Evolutionary conservation across 2,888 invertebrate species (phyloP).

Genomic region (Drosophila ezoana): DNA sequence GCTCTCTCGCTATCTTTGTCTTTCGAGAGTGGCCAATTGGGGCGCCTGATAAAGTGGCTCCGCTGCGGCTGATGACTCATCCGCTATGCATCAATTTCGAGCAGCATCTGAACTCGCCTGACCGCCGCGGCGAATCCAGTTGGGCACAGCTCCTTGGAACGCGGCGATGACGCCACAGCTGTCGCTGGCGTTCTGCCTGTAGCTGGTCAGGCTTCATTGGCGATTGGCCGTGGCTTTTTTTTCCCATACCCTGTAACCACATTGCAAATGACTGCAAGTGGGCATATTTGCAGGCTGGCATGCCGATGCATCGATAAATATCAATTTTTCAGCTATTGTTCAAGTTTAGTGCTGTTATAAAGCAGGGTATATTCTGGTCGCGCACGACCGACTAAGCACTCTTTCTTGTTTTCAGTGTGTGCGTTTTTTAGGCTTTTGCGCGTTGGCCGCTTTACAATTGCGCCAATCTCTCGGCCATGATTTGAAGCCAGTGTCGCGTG

Average conservation of each 20-base stretch:
- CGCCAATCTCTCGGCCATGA: conserved; percentile 67
- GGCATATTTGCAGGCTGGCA: neutral
- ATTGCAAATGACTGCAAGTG: neutral
- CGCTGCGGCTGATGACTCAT: conserved; percentile 56
- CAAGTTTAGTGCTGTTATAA: too few species aligned
- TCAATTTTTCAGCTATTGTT: neutral
- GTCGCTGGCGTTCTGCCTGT: neutral
- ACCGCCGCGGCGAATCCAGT: conserved; percentile 43
- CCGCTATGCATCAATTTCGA: conserved; percentile 67
- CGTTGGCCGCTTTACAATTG: conserved; percentile 62
- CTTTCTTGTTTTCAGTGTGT: neutral
- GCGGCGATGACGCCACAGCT: conserved; percentile 38
- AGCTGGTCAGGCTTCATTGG: conserved; percentile 22
- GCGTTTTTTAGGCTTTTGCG: conserved; percentile 27
- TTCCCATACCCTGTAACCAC: conserved; percentile 10
- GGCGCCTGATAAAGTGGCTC: conserved; percentile 42
- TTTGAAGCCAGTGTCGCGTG: conserved; percentile 50
- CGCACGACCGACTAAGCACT: neutral
- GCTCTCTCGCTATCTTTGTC: neutral
- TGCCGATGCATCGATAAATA: neutral
- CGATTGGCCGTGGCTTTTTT: conserved; percentile 39
- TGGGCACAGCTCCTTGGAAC: conserved; percentile 27
- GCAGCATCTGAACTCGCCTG: conserved; percentile 65
- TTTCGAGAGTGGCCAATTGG: conserved; percentile 25
- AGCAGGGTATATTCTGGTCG: neutral